Evolutionary conservation across 2,888 invertebrate species (phyloP).

Genomic region (Aradus depressus): DNA sequence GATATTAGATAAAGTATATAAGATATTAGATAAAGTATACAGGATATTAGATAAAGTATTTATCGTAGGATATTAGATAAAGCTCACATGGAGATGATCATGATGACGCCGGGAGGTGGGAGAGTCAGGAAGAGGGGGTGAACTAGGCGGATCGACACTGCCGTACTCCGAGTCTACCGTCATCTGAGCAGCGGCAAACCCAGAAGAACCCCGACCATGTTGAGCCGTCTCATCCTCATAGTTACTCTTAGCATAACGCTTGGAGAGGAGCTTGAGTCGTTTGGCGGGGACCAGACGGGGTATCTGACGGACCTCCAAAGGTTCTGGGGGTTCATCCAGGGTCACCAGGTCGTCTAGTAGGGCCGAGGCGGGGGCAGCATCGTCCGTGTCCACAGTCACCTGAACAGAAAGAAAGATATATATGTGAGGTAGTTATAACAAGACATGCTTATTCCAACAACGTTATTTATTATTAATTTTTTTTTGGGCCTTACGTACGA

Average conservation of each 20-base stretch:
- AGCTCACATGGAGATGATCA: no score
- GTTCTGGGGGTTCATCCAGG: slow-evolving; percentile 8
- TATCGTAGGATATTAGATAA: no score
- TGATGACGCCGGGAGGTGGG: slow-evolving; percentile 28
- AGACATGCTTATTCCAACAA: no score
- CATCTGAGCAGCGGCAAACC: slow-evolving; percentile 34
- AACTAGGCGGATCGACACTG: slow-evolving; percentile 18
- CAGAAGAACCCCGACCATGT: slow-evolving; percentile 31
- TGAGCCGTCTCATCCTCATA: slow-evolving; percentile 31
- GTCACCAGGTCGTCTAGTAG: slow-evolving; percentile 5
- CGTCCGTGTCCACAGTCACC: slow-evolving; percentile 26
- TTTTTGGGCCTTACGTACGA: no score
- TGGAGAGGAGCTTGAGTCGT: slow-evolving; percentile 31
- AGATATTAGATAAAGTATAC: neutral
- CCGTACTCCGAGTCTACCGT: slow-evolving; percentile 33
- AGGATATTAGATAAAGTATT: neutral
- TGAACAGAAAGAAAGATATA: no score
- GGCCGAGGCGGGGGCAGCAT: slow-evolving; percentile 17
- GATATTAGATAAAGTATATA: neutral
- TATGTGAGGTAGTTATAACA: no score
- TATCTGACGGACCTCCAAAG: slow-evolving; percentile 12
- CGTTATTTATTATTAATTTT: no score
- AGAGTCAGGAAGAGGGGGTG: slow-evolving; percentile 31
- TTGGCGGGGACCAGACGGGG: slow-evolving; percentile 22
- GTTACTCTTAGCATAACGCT: slow-evolving; percentile 31